Conservation (phyloP, 2,113 vertebrate species). For the Nibea coibor region DNA sequence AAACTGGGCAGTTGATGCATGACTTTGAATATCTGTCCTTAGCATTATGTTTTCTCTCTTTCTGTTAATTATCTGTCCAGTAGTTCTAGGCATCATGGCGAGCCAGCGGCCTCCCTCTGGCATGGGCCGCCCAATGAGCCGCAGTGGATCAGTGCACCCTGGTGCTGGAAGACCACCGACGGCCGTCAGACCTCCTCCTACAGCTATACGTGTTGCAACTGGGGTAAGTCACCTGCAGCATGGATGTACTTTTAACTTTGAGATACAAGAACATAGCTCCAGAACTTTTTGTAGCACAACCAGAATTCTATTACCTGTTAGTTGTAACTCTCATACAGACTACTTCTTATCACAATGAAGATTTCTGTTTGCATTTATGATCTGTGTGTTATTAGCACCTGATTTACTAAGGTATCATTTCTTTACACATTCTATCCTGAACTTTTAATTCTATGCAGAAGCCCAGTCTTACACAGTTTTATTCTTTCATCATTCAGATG, state of each 20-base stretch:
- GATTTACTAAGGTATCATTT: not conserved
- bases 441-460: no score
- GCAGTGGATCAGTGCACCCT: conserved; percentile 80
- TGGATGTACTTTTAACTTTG: not conserved
- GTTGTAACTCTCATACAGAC: not conserved
- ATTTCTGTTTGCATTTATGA: not conserved
- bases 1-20: no score
- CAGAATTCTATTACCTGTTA: not conserved
- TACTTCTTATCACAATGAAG: no score
- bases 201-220: conserved; percentile 85
- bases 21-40: no score
- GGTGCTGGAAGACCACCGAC: conserved; percentile 83
- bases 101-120: conserved; percentile 85
- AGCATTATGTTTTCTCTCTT: not conserved
- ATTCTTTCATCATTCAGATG: conserved; percentile 80
- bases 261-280: not conserved
- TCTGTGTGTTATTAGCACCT: not conserved
- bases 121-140: conserved; percentile 84
- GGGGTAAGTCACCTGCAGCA: conserved; percentile 82
- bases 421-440: not conserved
- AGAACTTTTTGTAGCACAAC: no score
- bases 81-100: conserved; percentile 80
- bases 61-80: not conserved
- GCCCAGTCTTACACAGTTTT: not conserved
- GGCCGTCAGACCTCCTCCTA: conserved; percentile 85